phyloP scores from a whole-genome alignment of 1,140 invertebrate genomes.

The Achatina immaculata region DNA sequence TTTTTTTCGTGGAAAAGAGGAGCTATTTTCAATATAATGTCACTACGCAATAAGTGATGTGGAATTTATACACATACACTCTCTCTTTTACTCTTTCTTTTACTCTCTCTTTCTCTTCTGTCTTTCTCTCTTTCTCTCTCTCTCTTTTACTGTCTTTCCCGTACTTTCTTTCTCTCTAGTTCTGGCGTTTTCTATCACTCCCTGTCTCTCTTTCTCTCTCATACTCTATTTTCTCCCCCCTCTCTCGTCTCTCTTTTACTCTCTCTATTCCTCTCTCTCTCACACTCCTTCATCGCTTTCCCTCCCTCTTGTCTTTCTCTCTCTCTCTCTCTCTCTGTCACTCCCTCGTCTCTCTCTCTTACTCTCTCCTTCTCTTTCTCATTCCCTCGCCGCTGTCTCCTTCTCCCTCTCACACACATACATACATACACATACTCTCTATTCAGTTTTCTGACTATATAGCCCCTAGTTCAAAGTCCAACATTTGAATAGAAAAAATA shows the following conservation, averaged over 20 bases:
- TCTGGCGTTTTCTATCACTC: not conserved
- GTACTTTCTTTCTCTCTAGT: not conserved
- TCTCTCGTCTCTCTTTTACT: too few relatives aligned
- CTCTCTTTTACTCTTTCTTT: not conserved
- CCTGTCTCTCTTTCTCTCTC: not conserved
- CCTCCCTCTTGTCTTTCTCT: not conserved
- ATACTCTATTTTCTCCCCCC: not conserved
- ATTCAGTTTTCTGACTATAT: too few relatives aligned
- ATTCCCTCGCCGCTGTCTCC: not conserved
- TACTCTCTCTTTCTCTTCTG: not conserved
- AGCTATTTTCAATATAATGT: not conserved
- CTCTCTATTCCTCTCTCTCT: not conserved
- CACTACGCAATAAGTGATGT: not conserved
- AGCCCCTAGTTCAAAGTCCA: too few relatives aligned
- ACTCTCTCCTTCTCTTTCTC: not conserved
- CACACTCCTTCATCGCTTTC: not conserved
- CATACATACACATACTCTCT: too few relatives aligned
- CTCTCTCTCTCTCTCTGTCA: not conserved
- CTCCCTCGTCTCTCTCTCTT: not conserved
- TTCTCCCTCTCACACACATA: too few relatives aligned
- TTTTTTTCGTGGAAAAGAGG: too few relatives aligned
- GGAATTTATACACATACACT: not conserved
- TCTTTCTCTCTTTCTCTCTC: constrained; percentile 3
- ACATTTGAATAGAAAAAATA: too few relatives aligned
- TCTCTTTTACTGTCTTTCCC: not conserved